Evolutionary conservation across 2,113 vertebrate genomes (phyloP), one percentile per base, ranked within the genome.

Genomic region (Cygnus atratus): DNA sequence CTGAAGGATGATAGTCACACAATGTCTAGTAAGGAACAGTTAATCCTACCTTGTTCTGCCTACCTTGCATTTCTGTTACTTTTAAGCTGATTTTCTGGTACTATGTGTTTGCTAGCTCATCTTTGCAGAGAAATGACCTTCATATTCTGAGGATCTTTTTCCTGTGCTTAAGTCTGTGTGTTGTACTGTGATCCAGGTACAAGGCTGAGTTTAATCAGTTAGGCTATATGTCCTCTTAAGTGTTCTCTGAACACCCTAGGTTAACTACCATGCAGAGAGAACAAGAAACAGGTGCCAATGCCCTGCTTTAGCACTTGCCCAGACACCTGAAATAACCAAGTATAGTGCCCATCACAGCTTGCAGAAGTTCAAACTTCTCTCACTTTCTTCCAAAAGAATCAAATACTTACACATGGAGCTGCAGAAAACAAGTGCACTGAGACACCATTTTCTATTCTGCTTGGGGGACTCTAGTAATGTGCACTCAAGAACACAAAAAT

Each of bases 321-420:
- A 71, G 52, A 11, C 6, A 28, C 22, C 22, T 43, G 44, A 59
- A 33, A 88, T 8, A 66, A 11, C 25, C 33, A n/a, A 48, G 33
- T 37, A 43, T 28, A 71, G 29, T 26, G 25, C 31, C 63, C 9
- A 19, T 61, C 57, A 59, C 19, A 39, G 19, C 57, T 28, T 72
- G 15, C 19, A 39, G 44, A 72, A 4, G 3, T 50, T 67, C 22
- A 50, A 31, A 50, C 28, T 81, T 24, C 11, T 41, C 62, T 20
- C 9, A 37, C 62, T 62, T 70, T 70, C 46, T 54, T 80, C 43
- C 13, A 5, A 39, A 61, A 50, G 16, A 21, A 5, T 22, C 22
- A 2, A 3, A 6, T 37, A 31, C 13, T 62, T 50, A 44, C 11
- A 6, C 17, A n/a, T 0, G 0, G 10, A 76, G 16, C 26, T 71